Base-by-base conservation (phyloP, 2,888 invertebrate genomes). In the Pardosa pseudoannulata region DNA sequence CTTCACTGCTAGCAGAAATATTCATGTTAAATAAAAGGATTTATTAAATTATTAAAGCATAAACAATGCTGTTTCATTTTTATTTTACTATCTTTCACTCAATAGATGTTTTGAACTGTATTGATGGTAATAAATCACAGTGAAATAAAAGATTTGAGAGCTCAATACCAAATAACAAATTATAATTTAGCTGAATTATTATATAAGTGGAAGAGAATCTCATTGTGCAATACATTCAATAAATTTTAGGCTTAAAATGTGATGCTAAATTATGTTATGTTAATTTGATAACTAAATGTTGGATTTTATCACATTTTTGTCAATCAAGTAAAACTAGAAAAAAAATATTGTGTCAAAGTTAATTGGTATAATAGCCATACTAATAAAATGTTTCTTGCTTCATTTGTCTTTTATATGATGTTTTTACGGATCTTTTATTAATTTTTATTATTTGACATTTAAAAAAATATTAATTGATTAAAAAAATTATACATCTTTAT, bases 31-130 rank as follows among this genome's bases (percentile, higher is more conserved):
- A 82, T 82, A 70, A 82, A 67, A 71, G 65, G 75, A 41, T 46
- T 70, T 82, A 82, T 82, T 76, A 82, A 82, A 82, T 76, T 79
- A 79, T 79, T 73, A 80, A 80, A 80, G 80, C 80, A 80, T 79
- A 72, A 23, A 73, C 16, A n/a, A n/a, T 31, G 9, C 29, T 7
- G n/a, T 32, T 13, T n/a, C 1, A 28, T 67, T 29, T 67, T 67
- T 31, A 11, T 67, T 31, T 65, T 0, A n/a, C 31, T 64, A 28
- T 19, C 23, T 13, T 27, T 67, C 31, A 67, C n/a, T 67, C 16
- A 13, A 67, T 29, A 16, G 7, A n/a, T n/a, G n/a, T n/a, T n/a
- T n/a, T n/a, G n/a, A n/a, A n/a, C n/a, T n/a, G n/a, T n/a, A n/a
- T n/a, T n/a, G n/a, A n/a, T n/a, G n/a, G n/a, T n/a, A n/a, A n/a